phyloP scores from a whole-genome alignment of 37 sponge, comb jelly and placozoan species.

The Aplysina aerophoba region DNA sequence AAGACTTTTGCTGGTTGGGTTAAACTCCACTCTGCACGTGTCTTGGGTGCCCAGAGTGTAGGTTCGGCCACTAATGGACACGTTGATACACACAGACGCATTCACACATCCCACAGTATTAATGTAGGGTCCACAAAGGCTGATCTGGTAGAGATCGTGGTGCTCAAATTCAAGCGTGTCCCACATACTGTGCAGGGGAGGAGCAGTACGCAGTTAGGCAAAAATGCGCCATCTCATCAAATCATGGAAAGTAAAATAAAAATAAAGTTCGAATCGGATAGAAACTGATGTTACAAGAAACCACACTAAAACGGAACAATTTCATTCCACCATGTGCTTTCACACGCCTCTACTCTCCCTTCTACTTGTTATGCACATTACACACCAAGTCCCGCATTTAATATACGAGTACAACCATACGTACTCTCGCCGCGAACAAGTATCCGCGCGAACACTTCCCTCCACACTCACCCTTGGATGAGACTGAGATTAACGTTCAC shows the following conservation, averaged over 20 bases:
- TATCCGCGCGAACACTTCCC: neutral
- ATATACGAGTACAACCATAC: no score
- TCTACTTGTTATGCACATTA: no score
- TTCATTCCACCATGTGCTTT: no score
- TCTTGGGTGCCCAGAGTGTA: neutral
- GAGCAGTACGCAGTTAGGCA: neutral
- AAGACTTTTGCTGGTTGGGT: neutral
- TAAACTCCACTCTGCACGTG: neutral
- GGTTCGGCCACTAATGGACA: neutral
- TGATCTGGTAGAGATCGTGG: neutral
- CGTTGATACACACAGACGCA: slow-evolving; percentile 1
- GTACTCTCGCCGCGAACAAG: no score
- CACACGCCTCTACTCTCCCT: no score
- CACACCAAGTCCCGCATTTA: no score
- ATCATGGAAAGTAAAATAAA: no score
- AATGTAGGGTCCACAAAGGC: neutral
- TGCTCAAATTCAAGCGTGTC: slow-evolving; percentile 1
- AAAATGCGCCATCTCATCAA: no score
- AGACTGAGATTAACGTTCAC: neutral
- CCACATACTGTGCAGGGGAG: neutral
- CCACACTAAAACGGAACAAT: no score
- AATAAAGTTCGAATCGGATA: no score
- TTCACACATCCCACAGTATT: neutral
- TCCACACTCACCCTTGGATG: slow-evolving; percentile 24
- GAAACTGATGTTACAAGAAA: no score